Base-by-base conservation (phyloP, 2,888 invertebrate species). In the Osmoderma eremita region DNA sequence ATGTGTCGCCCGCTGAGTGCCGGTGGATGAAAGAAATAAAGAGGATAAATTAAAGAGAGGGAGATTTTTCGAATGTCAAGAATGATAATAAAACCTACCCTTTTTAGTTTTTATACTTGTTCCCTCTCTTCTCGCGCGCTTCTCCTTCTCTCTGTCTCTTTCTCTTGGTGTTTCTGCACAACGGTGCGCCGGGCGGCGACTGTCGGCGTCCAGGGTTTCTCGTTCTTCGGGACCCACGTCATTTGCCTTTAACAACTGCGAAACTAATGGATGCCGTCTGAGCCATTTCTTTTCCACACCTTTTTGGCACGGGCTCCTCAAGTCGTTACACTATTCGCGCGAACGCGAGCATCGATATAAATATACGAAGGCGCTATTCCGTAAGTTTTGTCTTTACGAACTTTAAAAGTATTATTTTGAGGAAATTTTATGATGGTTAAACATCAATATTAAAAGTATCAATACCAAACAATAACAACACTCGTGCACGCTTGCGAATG, bases 231-330 rank as follows among this genome's bases (percentile, higher is more conserved):
- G 75, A 75, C 78, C 79, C 77, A 78, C 78, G 79, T 79, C 80
- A 79, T 80, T 80, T 79, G 79, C 79, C 77, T 80, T 79, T 78
- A 79, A 78, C 80, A 80, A 79, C 78, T 79, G 78, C 71, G 78
- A 78, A 78, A 79, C 80, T 81, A 81, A 80, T 81, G 80, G 80
- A 79, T 66, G 65, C 66, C 67, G 76, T 77, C 76, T 64, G 64
- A 56, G 76, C 77, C 76, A 76, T 78, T 78, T 75, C 75, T 76
- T 73, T 73, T 77, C 58, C 48, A 61, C 58, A 78, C 78, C 78
- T 79, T 78, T 74, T 75, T 78, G 76, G 75, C 71, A 74, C 72
- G 67, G 73, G 69, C 63, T 76, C 73, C 76, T 76, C 75, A 67
- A 77, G 30, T 77, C 77, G 78, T 42, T 36, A 22, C 12, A 1